These are phyloP conservation scores for Orchesella cincta DNA, from an alignment of 1,140 invertebrate species.

Conservation along the genomic window DNA sequence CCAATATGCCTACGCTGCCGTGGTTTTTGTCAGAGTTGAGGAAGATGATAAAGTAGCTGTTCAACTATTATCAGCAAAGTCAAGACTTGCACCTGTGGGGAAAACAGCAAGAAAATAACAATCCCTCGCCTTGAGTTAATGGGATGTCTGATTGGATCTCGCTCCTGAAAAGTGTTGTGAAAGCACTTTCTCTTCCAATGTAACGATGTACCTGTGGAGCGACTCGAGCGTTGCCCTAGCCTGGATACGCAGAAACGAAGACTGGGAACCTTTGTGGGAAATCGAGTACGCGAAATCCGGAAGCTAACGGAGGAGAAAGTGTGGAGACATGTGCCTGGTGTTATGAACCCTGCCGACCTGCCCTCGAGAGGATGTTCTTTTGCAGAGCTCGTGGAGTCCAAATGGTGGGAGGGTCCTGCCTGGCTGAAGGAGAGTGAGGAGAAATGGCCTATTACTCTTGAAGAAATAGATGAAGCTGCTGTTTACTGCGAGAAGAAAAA, in stretches of 20 bases:
- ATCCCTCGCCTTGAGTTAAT: conserved; percentile 56
- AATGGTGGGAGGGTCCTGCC: conserved; percentile 20
- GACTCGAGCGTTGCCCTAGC: conserved; percentile 35
- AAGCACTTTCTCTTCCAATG: neutral
- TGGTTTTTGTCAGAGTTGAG: neutral
- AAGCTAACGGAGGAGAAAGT: neutral
- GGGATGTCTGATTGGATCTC: conserved; percentile 53
- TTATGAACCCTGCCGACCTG: conserved; percentile 46
- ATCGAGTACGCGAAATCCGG: conserved; percentile 46
- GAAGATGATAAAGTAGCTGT: neutral
- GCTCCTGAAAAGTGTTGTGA: conserved; percentile 41
- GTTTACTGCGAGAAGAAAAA: conserved; percentile 42
- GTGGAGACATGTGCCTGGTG: conserved; percentile 42
- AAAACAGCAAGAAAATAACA: conserved; percentile 50
- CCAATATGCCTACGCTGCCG: neutral
- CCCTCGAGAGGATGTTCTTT: conserved; percentile 36
- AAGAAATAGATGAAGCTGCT: conserved; percentile 49
- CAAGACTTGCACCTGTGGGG: conserved; percentile 52
- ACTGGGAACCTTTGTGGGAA: conserved; percentile 36
- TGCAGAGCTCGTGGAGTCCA: too few relatives aligned
- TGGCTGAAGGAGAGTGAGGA: conserved; percentile 1
- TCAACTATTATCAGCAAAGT: conserved; percentile 50
- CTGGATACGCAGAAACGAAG: conserved; percentile 33
- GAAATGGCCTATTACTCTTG: conserved; percentile 45
- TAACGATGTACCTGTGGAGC: conserved; percentile 36